Evolutionary conservation across 2,888 invertebrate genomes (phyloP).

Genomic region (Drosophila lacicola): DNA sequence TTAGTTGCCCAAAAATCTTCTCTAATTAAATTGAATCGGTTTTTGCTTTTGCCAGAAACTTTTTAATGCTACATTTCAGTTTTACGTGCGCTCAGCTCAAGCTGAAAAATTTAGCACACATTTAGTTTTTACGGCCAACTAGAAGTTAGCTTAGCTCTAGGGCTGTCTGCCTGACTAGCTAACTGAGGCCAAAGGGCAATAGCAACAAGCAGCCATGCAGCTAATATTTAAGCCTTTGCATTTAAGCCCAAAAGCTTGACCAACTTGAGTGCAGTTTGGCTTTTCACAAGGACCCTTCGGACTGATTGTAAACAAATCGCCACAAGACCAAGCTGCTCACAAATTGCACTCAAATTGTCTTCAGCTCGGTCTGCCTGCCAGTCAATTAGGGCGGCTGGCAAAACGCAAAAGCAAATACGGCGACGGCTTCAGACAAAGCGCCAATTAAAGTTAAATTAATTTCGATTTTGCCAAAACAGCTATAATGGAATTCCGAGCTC

Average conservation of each 20-base stretch:
- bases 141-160: constrained; percentile 43
- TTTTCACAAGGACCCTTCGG: constrained; percentile 22
- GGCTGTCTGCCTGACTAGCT: constrained; percentile 2
- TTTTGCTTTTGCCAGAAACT: constrained; percentile 59
- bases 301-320: constrained; percentile 47
- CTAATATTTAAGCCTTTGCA: constrained; percentile 51
- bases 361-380: constrained; percentile 18
- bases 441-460: constrained; percentile 73
- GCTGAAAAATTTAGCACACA: constrained; percentile 64
- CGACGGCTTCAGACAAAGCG: constrained; percentile 25
- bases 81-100: constrained; percentile 60
- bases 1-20: constrained; percentile 62
- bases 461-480: constrained; percentile 51
- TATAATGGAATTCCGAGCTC: constrained; percentile 26
- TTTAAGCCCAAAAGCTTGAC: constrained; percentile 60
- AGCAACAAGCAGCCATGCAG: constrained; percentile 20
- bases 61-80: constrained; percentile 73
- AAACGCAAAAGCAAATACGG: constrained; percentile 49
- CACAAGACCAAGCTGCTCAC: constrained; percentile 11
- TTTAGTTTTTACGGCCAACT: constrained; percentile 61
- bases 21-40: constrained; percentile 75
- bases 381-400: constrained; percentile 37
- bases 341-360: constrained; percentile 22
- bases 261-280: constrained; percentile 59
- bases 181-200: not conserved